Conservation (phyloP, 2,113 vertebrate genomes). For the Capreolus pygargus region DNA sequence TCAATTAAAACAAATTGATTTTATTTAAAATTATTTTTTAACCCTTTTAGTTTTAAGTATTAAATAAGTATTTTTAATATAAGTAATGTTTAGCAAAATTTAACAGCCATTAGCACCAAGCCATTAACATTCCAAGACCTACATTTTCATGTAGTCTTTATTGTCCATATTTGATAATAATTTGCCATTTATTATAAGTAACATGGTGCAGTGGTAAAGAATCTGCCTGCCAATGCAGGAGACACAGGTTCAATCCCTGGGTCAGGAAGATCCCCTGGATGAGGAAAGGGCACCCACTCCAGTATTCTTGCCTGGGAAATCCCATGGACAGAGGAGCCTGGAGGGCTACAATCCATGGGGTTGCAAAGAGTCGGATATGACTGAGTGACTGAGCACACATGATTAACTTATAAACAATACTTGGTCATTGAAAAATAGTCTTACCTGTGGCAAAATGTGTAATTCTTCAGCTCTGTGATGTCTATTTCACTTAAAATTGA, state of each 20-base stretch:
- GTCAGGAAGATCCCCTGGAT: background rate
- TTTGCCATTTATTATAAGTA: background rate
- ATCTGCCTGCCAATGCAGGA: background rate
- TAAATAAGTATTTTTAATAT: background rate
- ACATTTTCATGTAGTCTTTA: background rate
- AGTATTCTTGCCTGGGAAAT: background rate
- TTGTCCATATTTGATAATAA: background rate
- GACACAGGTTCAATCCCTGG: background rate
- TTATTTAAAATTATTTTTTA: background rate
- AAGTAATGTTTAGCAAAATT: background rate
- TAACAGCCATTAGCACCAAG: background rate
- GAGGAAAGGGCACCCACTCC: background rate
- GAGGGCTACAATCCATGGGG: background rate
- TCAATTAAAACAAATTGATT: background rate
- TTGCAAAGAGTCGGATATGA: background rate
- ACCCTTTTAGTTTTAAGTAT: background rate
- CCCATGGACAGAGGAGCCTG: background rate
- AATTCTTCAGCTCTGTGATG: background rate
- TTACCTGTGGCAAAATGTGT: background rate
- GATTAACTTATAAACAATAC: background rate
- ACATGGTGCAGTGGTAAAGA: background rate
- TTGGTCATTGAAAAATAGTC: background rate
- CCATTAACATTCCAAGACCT: background rate
- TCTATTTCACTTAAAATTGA: background rate
- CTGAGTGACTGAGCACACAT: background rate